phyloP scores from a whole-genome alignment of 1,140 invertebrate genomes.

The Pararge aegeria region DNA sequence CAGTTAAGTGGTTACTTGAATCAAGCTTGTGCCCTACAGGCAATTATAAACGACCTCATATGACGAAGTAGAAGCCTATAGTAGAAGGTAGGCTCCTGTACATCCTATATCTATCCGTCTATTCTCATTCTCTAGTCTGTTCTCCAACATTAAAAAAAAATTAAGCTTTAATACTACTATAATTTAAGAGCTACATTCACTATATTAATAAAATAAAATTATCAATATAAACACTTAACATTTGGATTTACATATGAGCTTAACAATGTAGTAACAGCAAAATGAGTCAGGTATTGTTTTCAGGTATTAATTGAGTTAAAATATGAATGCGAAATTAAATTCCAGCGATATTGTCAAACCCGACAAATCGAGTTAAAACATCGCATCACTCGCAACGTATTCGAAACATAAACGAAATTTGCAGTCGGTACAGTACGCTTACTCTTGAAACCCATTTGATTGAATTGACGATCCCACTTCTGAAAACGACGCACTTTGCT shows the following conservation, averaged over 20 bases:
- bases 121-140: no score
- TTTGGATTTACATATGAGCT: background rate
- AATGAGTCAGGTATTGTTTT: background rate
- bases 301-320: background rate
- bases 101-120: no score
- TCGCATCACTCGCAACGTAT: conserved; percentile 21
- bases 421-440: background rate
- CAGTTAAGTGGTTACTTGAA: no score
- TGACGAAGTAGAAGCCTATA: no score
- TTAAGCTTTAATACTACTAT: no score
- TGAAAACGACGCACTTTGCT: background rate
- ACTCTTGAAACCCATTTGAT: background rate
- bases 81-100: no score
- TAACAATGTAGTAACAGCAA: background rate
- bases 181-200: no score
- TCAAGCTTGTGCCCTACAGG: no score
- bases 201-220: background rate
- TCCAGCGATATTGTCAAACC: conserved; percentile 21
- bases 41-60: no score
- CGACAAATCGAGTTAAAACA: conserved; percentile 28
- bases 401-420: conserved; percentile 28
- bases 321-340: conserved; percentile 17
- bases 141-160: no score
- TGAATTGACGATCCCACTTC: background rate
- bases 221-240: background rate